Evolutionary conservation across 2,797 vertebrate species (phyloP).

Genomic region (Bradypodion pumilum): DNA sequence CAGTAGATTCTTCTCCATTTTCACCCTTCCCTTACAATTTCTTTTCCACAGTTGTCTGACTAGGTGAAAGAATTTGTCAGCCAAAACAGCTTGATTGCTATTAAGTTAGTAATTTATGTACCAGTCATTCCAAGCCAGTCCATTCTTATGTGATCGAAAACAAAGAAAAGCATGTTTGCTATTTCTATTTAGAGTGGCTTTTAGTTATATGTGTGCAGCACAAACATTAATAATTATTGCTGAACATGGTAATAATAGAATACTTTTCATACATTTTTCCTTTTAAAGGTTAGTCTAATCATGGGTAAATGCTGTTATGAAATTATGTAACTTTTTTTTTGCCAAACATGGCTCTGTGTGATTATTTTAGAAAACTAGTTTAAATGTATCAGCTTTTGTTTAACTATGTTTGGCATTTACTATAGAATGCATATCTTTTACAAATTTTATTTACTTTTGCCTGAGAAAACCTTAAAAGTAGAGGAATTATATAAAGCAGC

Average conservation of each 20-base stretch:
- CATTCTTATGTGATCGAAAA: neutral
- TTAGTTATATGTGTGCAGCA: too few species aligned
- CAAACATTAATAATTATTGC: neutral
- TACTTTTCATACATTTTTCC: neutral
- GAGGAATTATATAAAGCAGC: neutral
- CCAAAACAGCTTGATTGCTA: neutral
- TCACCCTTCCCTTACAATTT: neutral
- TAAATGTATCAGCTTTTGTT: neutral
- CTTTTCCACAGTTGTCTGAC: neutral
- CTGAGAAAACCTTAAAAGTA: neutral
- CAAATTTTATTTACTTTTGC: neutral
- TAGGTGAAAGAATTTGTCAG: conserved; percentile 1
- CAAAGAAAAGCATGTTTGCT: neutral
- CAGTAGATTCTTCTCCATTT: neutral
- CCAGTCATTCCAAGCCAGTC: neutral
- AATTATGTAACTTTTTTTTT: neutral
- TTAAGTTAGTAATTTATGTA: neutral
- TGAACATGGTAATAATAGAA: neutral
- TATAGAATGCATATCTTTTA: neutral
- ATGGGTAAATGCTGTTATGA: too few species aligned
- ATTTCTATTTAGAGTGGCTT: too few species aligned
- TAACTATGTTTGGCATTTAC: neutral
- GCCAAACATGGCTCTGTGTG: neutral
- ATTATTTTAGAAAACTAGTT: neutral
- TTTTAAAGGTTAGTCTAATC: neutral